Conservation (phyloP, 2,797 vertebrate species). For the Etheostoma perlongum region DNA sequence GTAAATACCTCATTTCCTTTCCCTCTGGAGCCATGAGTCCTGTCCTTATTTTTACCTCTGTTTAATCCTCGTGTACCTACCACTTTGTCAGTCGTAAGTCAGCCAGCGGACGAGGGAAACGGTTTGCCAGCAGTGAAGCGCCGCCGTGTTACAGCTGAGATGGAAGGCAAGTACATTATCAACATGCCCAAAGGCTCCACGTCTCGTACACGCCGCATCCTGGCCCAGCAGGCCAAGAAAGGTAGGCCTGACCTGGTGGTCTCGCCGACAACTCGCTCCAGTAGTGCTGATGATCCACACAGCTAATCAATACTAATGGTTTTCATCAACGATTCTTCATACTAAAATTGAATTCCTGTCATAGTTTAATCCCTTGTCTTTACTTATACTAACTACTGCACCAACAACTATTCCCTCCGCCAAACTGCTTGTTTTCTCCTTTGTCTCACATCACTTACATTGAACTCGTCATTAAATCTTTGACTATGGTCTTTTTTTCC, state of each 20-base stretch:
- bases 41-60: not conserved
- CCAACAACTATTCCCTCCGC: not conserved
- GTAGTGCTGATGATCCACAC: constrained; percentile 30
- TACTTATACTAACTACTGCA: constrained; percentile 19
- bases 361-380: constrained; percentile 2
- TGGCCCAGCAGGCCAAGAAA: constrained; percentile 93
- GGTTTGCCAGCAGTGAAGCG: constrained; percentile 83
- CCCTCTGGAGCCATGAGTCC: not conserved
- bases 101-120: constrained; percentile 82
- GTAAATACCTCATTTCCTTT: not conserved
- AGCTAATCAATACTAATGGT: constrained; percentile 43
- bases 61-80: constrained; percentile 26
- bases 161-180: constrained; percentile 97
- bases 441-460: not conserved
- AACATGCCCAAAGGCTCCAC: constrained; percentile 98
- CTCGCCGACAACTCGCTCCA: constrained; percentile 39
- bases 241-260: constrained; percentile 83
- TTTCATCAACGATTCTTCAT: constrained; percentile 14
- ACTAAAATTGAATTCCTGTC: constrained; percentile 22
- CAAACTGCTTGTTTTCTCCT: not conserved
- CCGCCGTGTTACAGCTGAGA: constrained; percentile 93
- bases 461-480: constrained; percentile 1
- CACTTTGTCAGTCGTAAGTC: constrained; percentile 76
- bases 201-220: constrained; percentile 91
- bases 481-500: not conserved